Conservation (phyloP, 2,797 vertebrate species). For the Crocidura indochinensis region DNA sequence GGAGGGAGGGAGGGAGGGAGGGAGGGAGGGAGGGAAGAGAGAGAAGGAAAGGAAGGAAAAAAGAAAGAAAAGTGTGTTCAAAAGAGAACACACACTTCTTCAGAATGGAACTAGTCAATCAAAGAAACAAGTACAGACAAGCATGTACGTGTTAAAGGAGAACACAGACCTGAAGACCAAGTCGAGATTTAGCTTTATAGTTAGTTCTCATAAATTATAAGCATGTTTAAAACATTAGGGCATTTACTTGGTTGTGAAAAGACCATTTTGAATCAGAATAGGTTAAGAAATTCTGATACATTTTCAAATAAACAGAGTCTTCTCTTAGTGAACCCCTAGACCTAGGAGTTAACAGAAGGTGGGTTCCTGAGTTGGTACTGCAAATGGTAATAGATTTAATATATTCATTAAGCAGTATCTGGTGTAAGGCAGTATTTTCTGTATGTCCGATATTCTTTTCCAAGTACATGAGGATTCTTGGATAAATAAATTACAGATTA, state of each 20-base stretch:
- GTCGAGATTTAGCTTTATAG: background rate
- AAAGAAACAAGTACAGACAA: no score
- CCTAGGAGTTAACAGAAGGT: background rate
- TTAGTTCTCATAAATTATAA: conserved; percentile 48
- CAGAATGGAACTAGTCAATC: no score
- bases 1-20: no score
- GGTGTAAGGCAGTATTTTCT: background rate
- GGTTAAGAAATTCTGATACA: conserved; percentile 29
- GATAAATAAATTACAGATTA: conserved; percentile 44
- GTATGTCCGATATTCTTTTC: conserved; percentile 12
- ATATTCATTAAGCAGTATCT: background rate
- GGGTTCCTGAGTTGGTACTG: background rate
- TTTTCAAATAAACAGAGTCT: conserved; percentile 61
- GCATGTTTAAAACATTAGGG: conserved; percentile 22
- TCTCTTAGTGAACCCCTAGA: background rate
- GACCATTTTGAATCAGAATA: background rate
- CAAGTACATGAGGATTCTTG: conserved; percentile 15
- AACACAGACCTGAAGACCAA: no score
- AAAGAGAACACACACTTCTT: no score
- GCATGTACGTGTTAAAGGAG: no score
- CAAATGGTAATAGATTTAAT: conserved; percentile 14
- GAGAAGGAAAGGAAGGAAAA: background rate
- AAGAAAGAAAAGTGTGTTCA: background rate
- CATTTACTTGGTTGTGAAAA: conserved; percentile 54
- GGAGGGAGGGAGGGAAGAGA: background rate